Evolutionary conservation across 1,140 invertebrate genomes (phyloP).

Genomic region (Leptinotarsa defecta): DNA sequence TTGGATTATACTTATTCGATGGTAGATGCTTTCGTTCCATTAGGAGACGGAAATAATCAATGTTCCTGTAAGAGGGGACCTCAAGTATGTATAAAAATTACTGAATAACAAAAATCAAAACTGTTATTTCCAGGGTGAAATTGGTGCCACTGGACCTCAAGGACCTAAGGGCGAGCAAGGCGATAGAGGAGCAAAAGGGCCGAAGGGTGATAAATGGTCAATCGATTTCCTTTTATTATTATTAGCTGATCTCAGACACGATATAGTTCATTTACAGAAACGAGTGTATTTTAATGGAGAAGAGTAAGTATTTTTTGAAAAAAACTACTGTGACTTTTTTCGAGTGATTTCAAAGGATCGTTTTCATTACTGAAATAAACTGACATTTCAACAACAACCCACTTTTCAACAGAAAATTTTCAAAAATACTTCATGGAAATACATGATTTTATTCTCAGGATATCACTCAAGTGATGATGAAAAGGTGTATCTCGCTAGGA

Average conservation of each 20-base stretch:
- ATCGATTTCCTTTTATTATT: constrained; percentile 66
- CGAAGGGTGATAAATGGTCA: constrained; percentile 64
- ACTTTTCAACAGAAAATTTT: too few relatives aligned
- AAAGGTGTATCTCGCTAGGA: too few relatives aligned
- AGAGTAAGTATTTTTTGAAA: constrained; percentile 55
- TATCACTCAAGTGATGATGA: too few relatives aligned
- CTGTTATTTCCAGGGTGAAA: constrained; percentile 59
- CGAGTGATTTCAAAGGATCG: background rate
- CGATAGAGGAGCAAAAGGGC: constrained; percentile 61
- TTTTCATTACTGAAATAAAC: too few relatives aligned
- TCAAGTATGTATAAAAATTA: constrained; percentile 54
- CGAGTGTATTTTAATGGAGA: constrained; percentile 64
- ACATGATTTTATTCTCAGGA: too few relatives aligned
- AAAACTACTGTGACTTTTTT: background rate
- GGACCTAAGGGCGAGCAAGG: constrained; percentile 65
- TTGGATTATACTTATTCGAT: constrained; percentile 56
- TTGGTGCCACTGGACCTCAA: constrained; percentile 61
- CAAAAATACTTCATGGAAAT: too few relatives aligned
- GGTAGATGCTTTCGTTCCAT: constrained; percentile 61
- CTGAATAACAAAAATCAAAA: background rate
- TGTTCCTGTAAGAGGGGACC: constrained; percentile 66
- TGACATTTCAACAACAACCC: too few relatives aligned
- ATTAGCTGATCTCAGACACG: constrained; percentile 66
- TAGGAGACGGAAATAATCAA: constrained; percentile 51
- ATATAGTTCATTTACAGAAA: constrained; percentile 65